Conservation (phyloP, 2,797 vertebrate genomes). For the Mormyrops boulengeri region DNA sequence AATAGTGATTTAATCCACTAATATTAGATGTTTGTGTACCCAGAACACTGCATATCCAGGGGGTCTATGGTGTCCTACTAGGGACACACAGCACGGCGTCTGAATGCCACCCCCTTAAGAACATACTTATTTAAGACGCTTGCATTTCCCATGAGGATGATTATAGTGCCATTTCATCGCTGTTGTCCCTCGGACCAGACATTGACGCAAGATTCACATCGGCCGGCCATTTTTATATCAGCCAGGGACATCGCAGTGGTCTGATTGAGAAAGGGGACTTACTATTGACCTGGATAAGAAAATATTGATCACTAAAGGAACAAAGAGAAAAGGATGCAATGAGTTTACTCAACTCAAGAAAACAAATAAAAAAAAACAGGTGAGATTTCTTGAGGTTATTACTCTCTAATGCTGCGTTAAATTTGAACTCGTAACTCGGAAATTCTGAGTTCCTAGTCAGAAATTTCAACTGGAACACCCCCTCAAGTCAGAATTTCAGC, state of each 20-base stretch:
- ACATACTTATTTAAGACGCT: conserved; percentile 53
- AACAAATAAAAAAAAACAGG: not conserved
- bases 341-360: not conserved
- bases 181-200: conserved; percentile 57
- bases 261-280: conserved; percentile 19
- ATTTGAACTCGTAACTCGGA: not conserved
- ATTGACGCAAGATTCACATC: conserved; percentile 68
- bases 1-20: not conserved
- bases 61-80: not conserved
- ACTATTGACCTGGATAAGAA: conserved; percentile 56
- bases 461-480: not conserved
- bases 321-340: conserved; percentile 22
- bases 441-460: too few relatives aligned
- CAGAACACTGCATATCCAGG: not conserved
- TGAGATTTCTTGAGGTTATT: not conserved
- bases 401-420: not conserved
- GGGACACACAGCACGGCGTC: not conserved
- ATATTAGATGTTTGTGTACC: not conserved
- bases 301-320: conserved; percentile 58
- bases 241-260: conserved; percentile 18
- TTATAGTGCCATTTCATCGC: conserved; percentile 70
- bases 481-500: not conserved
- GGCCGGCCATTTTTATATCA: conserved; percentile 54
- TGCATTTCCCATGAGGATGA: conserved; percentile 72
- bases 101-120: not conserved